phyloP scores from a whole-genome alignment of 2,888 invertebrate genomes.

The Rhaphigaster nebulosa region DNA sequence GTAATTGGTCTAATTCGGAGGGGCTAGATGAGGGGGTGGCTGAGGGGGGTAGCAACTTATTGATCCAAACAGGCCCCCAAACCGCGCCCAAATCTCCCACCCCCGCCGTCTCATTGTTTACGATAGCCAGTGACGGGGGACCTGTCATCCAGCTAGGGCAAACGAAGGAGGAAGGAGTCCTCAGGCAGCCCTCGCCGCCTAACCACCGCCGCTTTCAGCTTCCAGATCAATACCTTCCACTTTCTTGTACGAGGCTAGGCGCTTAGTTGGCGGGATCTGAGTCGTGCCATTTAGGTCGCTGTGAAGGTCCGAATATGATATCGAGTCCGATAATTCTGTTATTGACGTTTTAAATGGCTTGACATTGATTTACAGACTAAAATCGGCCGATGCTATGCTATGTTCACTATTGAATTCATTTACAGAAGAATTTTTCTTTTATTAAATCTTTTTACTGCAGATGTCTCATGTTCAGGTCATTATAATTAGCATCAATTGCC shows the following conservation, averaged over 20 bases:
- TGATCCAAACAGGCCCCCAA: constrained; percentile 61
- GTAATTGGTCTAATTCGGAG: constrained; percentile 49
- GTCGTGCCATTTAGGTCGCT: neutral
- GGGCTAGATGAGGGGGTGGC: constrained; percentile 50
- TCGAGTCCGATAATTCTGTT: neutral
- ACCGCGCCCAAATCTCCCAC: constrained; percentile 63
- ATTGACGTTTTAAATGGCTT: neutral
- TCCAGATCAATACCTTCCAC: constrained; percentile 48
- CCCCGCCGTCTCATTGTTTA: constrained; percentile 55
- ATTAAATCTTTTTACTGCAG: too few species aligned
- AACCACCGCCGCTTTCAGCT: constrained; percentile 1
- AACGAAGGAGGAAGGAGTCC: constrained; percentile 16
- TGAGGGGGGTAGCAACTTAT: constrained; percentile 56
- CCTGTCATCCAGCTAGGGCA: neutral
- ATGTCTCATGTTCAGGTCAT: neutral
- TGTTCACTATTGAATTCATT: neutral
- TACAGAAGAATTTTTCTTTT: neutral
- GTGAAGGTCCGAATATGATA: neutral
- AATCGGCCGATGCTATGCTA: neutral
- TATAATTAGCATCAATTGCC: neutral
- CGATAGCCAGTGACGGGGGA: constrained; percentile 38
- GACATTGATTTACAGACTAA: neutral
- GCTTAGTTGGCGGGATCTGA: neutral
- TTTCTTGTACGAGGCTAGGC: constrained; percentile 18
- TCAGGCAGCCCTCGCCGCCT: neutral